Base-by-base conservation (phyloP, 2,888 invertebrate genomes). In the Clistopyga incitator region DNA sequence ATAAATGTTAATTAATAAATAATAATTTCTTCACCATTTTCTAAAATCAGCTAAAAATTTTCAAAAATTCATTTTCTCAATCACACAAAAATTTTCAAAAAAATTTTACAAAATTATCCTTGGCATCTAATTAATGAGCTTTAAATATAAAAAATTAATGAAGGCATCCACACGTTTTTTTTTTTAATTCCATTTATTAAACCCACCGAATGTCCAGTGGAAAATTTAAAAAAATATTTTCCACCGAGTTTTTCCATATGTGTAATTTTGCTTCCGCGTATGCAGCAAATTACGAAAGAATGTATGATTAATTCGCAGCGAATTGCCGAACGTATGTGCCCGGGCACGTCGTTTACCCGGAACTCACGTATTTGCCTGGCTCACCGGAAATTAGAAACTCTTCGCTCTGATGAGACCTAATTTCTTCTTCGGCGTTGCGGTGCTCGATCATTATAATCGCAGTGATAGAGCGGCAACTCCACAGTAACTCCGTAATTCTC, bases 311-410 rank as follows among this genome's bases (percentile, higher is more conserved):
- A 78, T 74, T 70, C 54, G 42, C 52, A 8, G 34, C 45, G 15
- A 64, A 80, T 68, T 72, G 67, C 23, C 45, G 61, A 76, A 78
- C 70, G 75, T 79, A 74, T 56, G 54, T 71, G 56, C 76, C 50
- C 71, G 45, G 42, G 34, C 78, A 38, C 78, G 67, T 13, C 52
- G 64, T 78, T 78, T 65, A 67, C 76, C 64, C 81, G 78, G 82
- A 86, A 85, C 78, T 82, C 82, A 85, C 85, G 85, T 85, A 81
- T 81, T 82, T 79, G 50, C 75, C 76, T 68, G 77, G 18, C 18
- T 65, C 74, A 80, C 82, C 82, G 86, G 86, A 85, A 86, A 86
- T 86, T 86, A 82, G 85, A 85, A 86, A 86, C 82, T 85, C 84
- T 54, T 70, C 65, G 64, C 52, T 81, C 76, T 79, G 78, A 82